Evolutionary conservation across 2,888 invertebrate genomes (phyloP).

Genomic region (Clepsis dumicolana): DNA sequence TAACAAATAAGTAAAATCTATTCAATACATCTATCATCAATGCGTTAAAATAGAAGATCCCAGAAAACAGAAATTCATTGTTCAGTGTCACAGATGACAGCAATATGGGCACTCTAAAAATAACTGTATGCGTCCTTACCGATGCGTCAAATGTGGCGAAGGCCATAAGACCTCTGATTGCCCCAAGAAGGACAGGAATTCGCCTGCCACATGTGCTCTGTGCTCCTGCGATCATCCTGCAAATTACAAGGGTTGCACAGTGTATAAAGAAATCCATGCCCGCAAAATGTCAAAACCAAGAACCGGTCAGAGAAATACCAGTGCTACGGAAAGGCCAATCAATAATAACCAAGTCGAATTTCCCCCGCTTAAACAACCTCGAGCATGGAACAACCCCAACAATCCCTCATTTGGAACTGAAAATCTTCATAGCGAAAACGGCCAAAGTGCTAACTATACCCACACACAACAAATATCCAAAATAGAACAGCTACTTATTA

Average conservation of each 20-base stretch:
- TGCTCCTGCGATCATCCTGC: constrained; percentile 43
- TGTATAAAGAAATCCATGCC: no score
- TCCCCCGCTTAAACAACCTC: no score
- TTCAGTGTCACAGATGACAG: constrained; percentile 48
- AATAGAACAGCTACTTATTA: constrained; percentile 11
- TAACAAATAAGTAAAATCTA: constrained; percentile 17
- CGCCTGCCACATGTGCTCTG: constrained; percentile 45
- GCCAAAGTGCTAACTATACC: no score
- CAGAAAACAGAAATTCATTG: constrained; percentile 33
- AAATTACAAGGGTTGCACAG: no score
- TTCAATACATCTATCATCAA: constrained; percentile 42
- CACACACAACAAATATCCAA: no score
- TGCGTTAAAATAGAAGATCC: constrained; percentile 36
- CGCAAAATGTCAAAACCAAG: constrained; percentile 34
- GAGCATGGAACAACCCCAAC: not conserved
- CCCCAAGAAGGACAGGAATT: constrained; percentile 43
- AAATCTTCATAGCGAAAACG: no score
- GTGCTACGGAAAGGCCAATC: no score
- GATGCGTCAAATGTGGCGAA: constrained; percentile 48
- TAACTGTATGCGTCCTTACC: constrained; percentile 47
- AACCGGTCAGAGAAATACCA: no score
- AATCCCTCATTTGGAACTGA: no score
- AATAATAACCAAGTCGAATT: no score
- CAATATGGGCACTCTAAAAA: constrained; percentile 50
- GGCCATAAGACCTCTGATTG: constrained; percentile 46